Evolutionary conservation across 2,797 vertebrate genomes (phyloP), one percentile per base, ranked within the genome.

Genomic region (Etheostoma nigrum): DNA sequence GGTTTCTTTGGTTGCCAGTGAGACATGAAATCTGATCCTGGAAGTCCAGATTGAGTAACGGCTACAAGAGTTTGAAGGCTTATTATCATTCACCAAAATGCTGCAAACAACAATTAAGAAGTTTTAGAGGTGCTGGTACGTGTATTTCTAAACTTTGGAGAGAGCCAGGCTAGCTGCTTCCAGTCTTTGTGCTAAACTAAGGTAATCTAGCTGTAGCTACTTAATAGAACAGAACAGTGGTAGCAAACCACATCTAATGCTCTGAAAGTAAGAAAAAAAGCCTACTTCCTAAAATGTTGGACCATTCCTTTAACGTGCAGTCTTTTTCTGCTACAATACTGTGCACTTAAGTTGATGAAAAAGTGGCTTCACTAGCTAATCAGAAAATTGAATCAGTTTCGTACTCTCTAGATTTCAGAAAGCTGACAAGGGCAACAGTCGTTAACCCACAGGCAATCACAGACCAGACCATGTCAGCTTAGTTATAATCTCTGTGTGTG

Each of bases 401-500:
- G 40, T 25, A 25, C 25, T 60, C 3, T 75, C 66, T 51, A 19
- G 48, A 40, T 74, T 72, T 89, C 49, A 68, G 45, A 78, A 65
- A 25, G 27, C 44, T 36, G 59, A 68, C 55, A 21, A 67, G 67
- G 44, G 42, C 76, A 74, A 63, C 27, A 2, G 30, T 74, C 63
- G 30, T 64, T 78, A 67, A 74, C 67, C 79, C n/a, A n/a, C 55
- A 66, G 61, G 61, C 66, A 63, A 19, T 74, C 58, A 61, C 30
- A 54, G 47, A 53, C 16, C 13, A 21, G 59, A 69, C 51, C 40
- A 9, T 9, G 21, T 11, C 53, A 58, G 52, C 14, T 74, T 60
- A 42, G 57, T 83, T 73, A 54, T 76, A 72, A 62, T 80, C 48
- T 81, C 51, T 65, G 52, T 30, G 57, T 57, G 65, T 51, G 48